A percentile compares a stretch with the other conserved stretches of the same genome.
These are phyloP conservation scores for Corythaixoides concolor DNA, from an alignment of 2,113 vertebrate species.

Conservation along the genomic window DNA sequence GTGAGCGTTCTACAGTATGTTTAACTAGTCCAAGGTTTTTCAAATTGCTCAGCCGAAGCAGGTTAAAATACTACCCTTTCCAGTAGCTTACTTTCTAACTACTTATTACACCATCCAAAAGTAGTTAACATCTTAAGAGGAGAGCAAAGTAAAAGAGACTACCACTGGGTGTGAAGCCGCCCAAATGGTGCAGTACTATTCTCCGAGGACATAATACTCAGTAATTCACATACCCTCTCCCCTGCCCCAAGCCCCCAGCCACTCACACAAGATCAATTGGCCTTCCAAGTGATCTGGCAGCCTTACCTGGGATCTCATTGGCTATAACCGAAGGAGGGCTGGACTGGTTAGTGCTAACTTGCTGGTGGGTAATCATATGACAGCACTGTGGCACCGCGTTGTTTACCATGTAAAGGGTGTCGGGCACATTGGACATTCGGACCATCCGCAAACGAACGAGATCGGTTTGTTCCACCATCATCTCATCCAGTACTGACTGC, in stretches of 20 bases:
- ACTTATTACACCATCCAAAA: neutral
- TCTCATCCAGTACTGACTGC: constrained; percentile 94
- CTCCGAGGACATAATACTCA: accelerated
- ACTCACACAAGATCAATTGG: accelerated
- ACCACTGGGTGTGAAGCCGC: neutral
- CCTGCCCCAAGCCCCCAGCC: neutral
- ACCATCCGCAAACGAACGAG: constrained; percentile 93
- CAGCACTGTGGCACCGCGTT: constrained; percentile 95
- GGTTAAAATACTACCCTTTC: neutral
- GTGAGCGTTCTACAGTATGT: neutral
- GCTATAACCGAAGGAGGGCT: constrained; percentile 93
- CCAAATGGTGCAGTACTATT: neutral
- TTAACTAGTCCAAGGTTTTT: neutral
- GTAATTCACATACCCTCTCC: neutral
- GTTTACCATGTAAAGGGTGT: constrained; percentile 98
- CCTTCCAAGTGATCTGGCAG: accelerated
- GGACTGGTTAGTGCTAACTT: constrained; percentile 83
- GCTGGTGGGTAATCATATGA: constrained; percentile 95
- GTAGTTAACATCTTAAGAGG: neutral
- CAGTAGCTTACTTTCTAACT: neutral
- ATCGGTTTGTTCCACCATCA: constrained; percentile 98
- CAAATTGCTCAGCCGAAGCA: neutral
- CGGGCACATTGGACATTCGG: constrained; percentile 97
- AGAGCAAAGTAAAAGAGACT: neutral
- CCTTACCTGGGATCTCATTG: constrained; percentile 96